A percentile compares a stretch with the other conserved stretches of the same genome.
phyloP scores from a whole-genome alignment of 1,140 invertebrate species.

The Cardiocondyla obscurior region DNA sequence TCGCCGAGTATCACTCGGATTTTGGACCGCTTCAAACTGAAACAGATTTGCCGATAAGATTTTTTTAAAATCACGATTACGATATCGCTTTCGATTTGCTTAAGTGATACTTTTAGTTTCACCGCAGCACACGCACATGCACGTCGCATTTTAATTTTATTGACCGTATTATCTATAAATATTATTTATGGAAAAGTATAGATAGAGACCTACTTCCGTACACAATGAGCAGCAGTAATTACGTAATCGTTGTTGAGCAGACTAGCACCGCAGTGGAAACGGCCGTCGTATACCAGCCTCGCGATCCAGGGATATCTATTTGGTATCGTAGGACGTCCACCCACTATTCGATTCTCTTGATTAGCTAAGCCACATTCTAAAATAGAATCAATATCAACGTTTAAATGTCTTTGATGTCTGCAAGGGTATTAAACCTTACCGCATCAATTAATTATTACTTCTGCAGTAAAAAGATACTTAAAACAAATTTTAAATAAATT shows the following conservation, averaged over 20 bases:
- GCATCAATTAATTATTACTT: constrained; percentile 20
- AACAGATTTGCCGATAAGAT: not conserved
- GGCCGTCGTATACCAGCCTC: constrained; percentile 91
- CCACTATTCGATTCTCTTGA: constrained; percentile 89
- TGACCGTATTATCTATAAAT: not conserved
- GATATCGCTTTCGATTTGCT: not conserved
- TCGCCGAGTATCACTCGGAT: constrained; percentile 92
- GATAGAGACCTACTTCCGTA: constrained; percentile 84
- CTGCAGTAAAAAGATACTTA: not conserved
- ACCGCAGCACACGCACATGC: too few species aligned
- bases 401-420: not conserved
- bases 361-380: constrained; percentile 89
- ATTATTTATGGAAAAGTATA: too few species aligned
- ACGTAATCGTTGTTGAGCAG: constrained; percentile 90
- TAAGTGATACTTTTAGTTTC: not conserved
- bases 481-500: not conserved
- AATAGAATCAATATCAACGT: constrained; percentile 78
- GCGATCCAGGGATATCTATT: constrained; percentile 95
- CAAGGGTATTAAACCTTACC: not conserved
- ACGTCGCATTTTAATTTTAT: not conserved
- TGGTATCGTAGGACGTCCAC: constrained; percentile 90
- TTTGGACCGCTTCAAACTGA: constrained; percentile 89
- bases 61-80: not conserved
- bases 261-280: constrained; percentile 95
- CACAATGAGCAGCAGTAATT: constrained; percentile 88